phyloP scores from a whole-genome alignment of 2,797 vertebrate genomes.

The Clarias pachynema region DNA sequence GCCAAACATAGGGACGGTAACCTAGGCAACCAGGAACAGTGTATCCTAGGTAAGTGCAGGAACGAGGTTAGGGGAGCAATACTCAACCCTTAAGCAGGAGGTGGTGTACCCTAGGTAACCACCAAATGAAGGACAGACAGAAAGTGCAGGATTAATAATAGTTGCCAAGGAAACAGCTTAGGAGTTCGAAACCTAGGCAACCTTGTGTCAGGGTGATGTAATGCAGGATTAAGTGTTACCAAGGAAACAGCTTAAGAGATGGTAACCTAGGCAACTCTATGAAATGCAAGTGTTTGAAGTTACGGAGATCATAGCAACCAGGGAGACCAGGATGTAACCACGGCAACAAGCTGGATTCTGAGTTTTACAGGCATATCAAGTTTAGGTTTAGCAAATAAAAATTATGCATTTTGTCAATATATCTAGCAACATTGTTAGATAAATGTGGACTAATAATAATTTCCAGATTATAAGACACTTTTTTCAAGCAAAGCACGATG shows the following conservation, averaged over 20 bases:
- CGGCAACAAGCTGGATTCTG: constrained; percentile 31
- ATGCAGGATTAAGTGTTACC: constrained; percentile 42
- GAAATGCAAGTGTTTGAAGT: not conserved
- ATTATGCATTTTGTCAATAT: not conserved
- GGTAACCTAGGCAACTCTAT: constrained; percentile 36
- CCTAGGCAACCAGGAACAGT: constrained; percentile 36
- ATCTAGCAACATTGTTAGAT: not conserved
- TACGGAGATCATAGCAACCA: constrained; percentile 26
- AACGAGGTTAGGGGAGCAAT: not conserved
- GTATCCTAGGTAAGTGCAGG: constrained; percentile 4
- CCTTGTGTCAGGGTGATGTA: constrained; percentile 22
- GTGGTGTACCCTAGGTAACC: constrained; percentile 37
- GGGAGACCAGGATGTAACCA: constrained; percentile 19
- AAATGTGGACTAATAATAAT: not conserved
- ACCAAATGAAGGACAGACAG: constrained; percentile 7
- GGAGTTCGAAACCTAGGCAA: constrained; percentile 41
- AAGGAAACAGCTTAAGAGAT: constrained; percentile 39
- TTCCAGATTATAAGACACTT: constrained; percentile 4
- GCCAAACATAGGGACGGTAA: constrained; percentile 36
- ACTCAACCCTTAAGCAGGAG: not conserved
- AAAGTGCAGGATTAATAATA: not conserved
- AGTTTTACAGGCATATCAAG: constrained; percentile 5
- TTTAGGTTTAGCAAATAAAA: constrained; percentile 2
- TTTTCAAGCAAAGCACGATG: not conserved
- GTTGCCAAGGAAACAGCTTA: not conserved